Evolutionary conservation across 2,888 invertebrate species (phyloP), one percentile per base, ranked within the genome.

Genomic region (Amiota communis): DNA sequence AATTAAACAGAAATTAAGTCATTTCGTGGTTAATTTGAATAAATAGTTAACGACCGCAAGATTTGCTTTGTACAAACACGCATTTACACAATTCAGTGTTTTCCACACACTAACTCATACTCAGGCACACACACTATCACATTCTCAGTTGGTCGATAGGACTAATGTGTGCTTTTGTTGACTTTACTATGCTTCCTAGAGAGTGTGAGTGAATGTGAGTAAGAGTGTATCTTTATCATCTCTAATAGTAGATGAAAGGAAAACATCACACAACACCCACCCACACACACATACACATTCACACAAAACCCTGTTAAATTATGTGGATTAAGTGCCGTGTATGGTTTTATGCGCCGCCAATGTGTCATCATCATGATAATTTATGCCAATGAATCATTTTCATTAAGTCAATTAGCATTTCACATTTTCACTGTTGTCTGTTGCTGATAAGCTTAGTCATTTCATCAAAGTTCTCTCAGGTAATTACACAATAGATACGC

Each of bases 381-480:
- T 83, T 82, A 82, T 82, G 83, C 36, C 36, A 36, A 36, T 4
- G 36, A 36, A 83, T 80, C 80, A 78, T 23, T 81, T 79, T 85
- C 82, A 85, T 83, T 83, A 81, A 84, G 77, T 79, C 85, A 83
- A 83, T 83, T 84, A 83, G 76, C 75, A 72, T 75, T 73, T 73
- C 69, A 72, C 76, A 78, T 68, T 51, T 36, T 36, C 36, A 36
- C 36, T 48, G 48, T 20, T 53, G 57, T n/a, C 56, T 70, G 48
- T 56, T 64, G 53, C 36, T 63, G 65, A 56, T 57, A 63, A 63
- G 46, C 57, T 67, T 64, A 36, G 81, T 76, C 79, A 81, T 84
- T 79, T 80, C 81, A 36, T 36, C 36, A 36, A 36, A 36, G 36
- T 36, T 74, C 78, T 77, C 72, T 74, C 75, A 75, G 63, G 49